These are phyloP conservation scores for Saiga tatarica DNA, from an alignment of 2,113 vertebrate species.

Conservation along the genomic window DNA sequence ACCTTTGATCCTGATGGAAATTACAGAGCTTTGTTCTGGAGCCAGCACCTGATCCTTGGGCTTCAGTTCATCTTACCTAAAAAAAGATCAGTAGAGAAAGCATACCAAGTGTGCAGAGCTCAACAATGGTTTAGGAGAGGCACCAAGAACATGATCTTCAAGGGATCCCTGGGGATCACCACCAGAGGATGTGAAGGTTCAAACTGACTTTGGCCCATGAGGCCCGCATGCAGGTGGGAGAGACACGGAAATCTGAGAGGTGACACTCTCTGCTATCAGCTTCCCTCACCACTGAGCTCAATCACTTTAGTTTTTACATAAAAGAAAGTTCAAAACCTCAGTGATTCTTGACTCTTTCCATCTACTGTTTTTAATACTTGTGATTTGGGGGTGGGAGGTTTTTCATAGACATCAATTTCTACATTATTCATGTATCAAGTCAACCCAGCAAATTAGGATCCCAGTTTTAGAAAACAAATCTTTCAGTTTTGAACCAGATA, in stretches of 20 bases:
- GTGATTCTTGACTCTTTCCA: neutral
- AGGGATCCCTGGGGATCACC: neutral
- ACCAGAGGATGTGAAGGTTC: neutral
- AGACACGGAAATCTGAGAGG: neutral
- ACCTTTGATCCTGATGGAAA: conserved; percentile 7
- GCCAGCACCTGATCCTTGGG: conserved; percentile 8
- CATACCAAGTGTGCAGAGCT: neutral
- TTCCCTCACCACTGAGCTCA: neutral
- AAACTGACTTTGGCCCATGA: neutral
- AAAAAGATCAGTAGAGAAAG: conserved; percentile 33
- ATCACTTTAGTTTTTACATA: neutral
- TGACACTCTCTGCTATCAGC: neutral
- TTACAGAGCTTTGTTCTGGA: neutral
- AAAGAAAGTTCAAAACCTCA: neutral
- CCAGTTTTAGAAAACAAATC: neutral
- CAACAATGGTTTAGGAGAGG: neutral
- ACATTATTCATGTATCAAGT: neutral
- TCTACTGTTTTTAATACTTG: neutral
- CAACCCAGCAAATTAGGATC: neutral
- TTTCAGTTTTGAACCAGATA: neutral
- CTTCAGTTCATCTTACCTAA: neutral
- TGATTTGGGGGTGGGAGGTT: neutral
- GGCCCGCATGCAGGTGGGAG: neutral
- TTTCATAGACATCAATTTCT: neutral
- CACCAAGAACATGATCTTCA: neutral